A percentile compares a stretch with the other conserved stretches of the same genome.
Evolutionary conservation across 2,113 vertebrate species (phyloP).

Genomic region (Pteropus alecto): DNA sequence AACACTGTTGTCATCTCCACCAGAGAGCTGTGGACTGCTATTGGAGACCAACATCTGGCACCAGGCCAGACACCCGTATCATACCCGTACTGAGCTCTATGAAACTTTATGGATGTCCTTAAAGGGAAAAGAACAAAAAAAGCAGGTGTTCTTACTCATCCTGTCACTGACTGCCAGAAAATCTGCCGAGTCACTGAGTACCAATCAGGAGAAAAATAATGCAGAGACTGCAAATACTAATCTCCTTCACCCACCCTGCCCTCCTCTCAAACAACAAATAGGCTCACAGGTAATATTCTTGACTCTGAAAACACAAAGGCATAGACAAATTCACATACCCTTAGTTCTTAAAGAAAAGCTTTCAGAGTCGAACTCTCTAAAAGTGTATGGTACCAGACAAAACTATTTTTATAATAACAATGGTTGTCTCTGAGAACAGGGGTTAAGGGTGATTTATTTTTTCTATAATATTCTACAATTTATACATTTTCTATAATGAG

Average conservation of each 20-base stretch:
- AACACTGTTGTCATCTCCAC: constrained; percentile 58
- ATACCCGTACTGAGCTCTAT: background rate
- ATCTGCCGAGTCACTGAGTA: constrained; percentile 79
- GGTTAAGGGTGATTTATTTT: background rate
- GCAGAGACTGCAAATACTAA: constrained; percentile 32
- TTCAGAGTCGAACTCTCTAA: constrained; percentile 8
- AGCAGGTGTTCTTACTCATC: constrained; percentile 57
- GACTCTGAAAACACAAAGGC: constrained; percentile 43
- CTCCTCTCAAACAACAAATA: constrained; percentile 39
- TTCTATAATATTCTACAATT: background rate
- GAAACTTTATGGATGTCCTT: background rate
- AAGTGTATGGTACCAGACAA: background rate
- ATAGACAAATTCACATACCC: background rate
- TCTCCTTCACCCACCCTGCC: constrained; percentile 39
- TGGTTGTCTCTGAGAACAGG: background rate
- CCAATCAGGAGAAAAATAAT: constrained; percentile 52
- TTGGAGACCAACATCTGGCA: background rate
- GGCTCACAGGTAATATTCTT: background rate
- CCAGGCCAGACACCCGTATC: background rate
- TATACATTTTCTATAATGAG: background rate
- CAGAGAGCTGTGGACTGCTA: constrained; percentile 37
- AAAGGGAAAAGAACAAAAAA: background rate
- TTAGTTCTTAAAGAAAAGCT: background rate
- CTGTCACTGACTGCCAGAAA: constrained; percentile 4
- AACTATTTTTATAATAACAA: background rate